phyloP scores from a whole-genome alignment of 2,888 invertebrate species.

The Philereme vetulata region DNA sequence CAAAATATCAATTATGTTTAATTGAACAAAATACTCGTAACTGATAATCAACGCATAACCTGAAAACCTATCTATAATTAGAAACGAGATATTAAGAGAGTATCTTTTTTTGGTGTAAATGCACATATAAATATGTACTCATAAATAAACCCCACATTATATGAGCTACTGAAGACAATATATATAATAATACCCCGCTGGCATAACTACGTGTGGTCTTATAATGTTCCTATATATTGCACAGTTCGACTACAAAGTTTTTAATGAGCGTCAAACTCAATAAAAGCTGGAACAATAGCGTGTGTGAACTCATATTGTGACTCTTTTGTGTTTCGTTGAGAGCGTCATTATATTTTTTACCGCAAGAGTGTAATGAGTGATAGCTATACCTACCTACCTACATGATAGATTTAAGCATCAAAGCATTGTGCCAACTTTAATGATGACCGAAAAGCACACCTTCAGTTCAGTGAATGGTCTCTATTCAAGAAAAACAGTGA shows the following conservation, averaged over 20 bases:
- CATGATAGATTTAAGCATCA: slow-evolving; percentile 22
- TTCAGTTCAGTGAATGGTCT: slow-evolving; percentile 14
- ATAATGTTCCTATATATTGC: too few species aligned
- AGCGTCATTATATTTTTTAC: slow-evolving; percentile 71
- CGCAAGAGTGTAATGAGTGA: slow-evolving; percentile 72
- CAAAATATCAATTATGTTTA: too few species aligned
- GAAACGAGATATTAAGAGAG: too few species aligned
- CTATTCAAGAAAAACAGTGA: slow-evolving; percentile 15
- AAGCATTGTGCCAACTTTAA: slow-evolving; percentile 45
- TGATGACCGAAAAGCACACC: slow-evolving; percentile 39
- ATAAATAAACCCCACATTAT: too few species aligned
- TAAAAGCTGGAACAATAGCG: slow-evolving; percentile 73
- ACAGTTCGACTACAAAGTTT: slow-evolving; percentile 39
- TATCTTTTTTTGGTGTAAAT: too few species aligned
- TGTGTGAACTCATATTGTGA: slow-evolving; percentile 70
- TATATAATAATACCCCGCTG: too few species aligned
- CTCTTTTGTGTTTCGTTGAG: slow-evolving; percentile 60
- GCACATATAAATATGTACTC: too few species aligned
- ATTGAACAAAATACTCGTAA: too few species aligned
- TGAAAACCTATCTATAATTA: too few species aligned
- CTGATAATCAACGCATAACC: too few species aligned
- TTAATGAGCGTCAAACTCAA: slow-evolving; percentile 78
- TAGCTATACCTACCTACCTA: slow-evolving; percentile 42
- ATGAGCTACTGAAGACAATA: too few species aligned
- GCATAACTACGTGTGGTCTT: too few species aligned